phyloP scores from a whole-genome alignment of 2,797 vertebrate species.

The Zalophus californianus region DNA sequence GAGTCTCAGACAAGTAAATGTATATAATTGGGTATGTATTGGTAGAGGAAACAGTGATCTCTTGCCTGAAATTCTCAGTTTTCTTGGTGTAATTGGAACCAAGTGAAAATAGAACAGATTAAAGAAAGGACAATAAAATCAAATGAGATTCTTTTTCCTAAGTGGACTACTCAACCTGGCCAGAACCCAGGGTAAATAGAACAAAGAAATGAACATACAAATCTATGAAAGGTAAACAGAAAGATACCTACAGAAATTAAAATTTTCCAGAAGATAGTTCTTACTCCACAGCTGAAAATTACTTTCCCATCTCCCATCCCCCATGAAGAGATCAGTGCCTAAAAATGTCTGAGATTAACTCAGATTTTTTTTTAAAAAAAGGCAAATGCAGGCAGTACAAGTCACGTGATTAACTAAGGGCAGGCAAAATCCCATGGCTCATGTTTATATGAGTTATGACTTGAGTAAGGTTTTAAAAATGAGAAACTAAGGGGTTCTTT shows the following conservation, averaged over 20 bases:
- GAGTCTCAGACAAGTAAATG: background rate
- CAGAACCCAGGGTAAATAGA: background rate
- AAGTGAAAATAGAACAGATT: background rate
- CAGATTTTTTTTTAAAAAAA: background rate
- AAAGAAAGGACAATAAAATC: conserved; percentile 1
- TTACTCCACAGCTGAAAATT: background rate
- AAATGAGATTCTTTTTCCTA: background rate
- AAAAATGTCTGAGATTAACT: background rate
- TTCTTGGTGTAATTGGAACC: background rate
- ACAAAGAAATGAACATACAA: background rate
- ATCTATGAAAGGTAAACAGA: background rate
- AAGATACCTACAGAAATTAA: background rate
- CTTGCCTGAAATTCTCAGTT: background rate
- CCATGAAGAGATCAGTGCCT: background rate
- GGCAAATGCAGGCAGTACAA: background rate
- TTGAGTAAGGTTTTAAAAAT: background rate
- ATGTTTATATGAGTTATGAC: background rate
- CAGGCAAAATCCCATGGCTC: background rate
- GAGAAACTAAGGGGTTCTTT: background rate
- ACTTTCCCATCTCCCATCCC: background rate
- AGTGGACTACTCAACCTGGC: background rate
- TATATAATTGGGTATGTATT: background rate
- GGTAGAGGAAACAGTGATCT: background rate
- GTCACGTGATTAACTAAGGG: background rate
- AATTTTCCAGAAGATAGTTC: background rate